These are phyloP conservation scores for Dermatophagoides farinae DNA, from an alignment of 1,140 invertebrate genomes.

Conservation along the genomic window DNA sequence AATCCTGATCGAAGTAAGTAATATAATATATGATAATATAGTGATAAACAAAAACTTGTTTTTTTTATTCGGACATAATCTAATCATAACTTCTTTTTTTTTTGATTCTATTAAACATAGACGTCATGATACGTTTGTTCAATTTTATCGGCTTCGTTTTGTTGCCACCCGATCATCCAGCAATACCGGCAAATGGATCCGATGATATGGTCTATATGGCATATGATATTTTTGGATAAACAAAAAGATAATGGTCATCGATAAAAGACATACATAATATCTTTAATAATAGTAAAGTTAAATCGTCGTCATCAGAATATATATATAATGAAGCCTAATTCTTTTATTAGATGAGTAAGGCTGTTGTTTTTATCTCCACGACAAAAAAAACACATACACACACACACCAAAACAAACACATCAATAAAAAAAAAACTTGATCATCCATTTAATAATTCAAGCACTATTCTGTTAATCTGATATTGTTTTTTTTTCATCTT, in stretches of 20 bases:
- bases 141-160: constrained; percentile 85
- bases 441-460: too few relatives aligned
- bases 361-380: too few relatives aligned
- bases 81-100: constrained; percentile 24
- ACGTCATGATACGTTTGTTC: constrained; percentile 70
- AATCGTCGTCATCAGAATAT: too few relatives aligned
- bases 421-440: too few relatives aligned
- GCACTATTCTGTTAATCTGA: too few relatives aligned
- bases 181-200: constrained; percentile 37
- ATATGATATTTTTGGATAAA: constrained; percentile 36
- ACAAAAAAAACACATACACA: too few relatives aligned
- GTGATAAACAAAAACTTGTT: neutral
- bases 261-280: neutral
- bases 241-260: constrained; percentile 11
- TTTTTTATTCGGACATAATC: neutral
- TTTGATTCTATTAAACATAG: constrained; percentile 25
- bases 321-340: too few relatives aligned
- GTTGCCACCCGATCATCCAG: constrained; percentile 53
- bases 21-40: neutral
- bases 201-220: constrained; percentile 47
- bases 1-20: constrained; percentile 48
- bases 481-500: too few relatives aligned
- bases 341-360: too few relatives aligned
- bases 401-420: too few relatives aligned
- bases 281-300: too few relatives aligned